phyloP scores from a whole-genome alignment of 2,797 vertebrate genomes.

The Spondyliosoma cantharus region DNA sequence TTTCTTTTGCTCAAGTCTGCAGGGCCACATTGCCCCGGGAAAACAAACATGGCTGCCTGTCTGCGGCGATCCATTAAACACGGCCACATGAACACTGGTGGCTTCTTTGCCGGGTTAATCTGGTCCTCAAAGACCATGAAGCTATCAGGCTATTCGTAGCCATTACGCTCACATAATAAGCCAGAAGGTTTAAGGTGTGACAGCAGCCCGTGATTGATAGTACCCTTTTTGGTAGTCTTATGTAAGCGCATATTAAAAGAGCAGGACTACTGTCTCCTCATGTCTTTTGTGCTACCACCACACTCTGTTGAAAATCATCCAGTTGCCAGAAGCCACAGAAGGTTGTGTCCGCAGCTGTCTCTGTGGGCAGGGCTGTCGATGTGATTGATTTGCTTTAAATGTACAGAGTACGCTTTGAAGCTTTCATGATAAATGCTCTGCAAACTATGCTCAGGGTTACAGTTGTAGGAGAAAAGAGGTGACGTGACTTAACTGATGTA shows the following conservation, averaged over 20 bases:
- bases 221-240: conserved; percentile 12
- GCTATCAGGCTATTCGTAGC: conserved; percentile 26
- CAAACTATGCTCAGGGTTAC: conserved; percentile 14
- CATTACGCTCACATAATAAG: conserved; percentile 21
- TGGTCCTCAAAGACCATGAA: conserved; percentile 17
- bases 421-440: conserved; percentile 23
- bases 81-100: conserved; percentile 42
- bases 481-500: not conserved
- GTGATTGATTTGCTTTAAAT: conserved; percentile 65
- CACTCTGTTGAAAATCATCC: conserved; percentile 41
- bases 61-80: conserved; percentile 35
- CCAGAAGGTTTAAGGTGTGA: conserved; percentile 32
- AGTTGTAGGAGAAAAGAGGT: conserved; percentile 8
- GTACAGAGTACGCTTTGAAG: conserved; percentile 41
- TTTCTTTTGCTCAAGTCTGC: conserved; percentile 30
- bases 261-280: conserved; percentile 35
- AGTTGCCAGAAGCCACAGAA: conserved; percentile 45
- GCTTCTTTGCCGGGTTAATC: conserved; percentile 26
- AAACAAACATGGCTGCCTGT: conserved; percentile 68
- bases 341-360: conserved; percentile 60
- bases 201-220: conserved; percentile 53
- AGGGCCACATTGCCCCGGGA: conserved; percentile 47
- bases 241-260: conserved; percentile 51
- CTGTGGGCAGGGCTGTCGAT: conserved; percentile 34
- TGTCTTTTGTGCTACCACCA: conserved; percentile 28